Percentiles rank a stretch among this genome's conserved stretches.
Conservation (phyloP, 2,888 invertebrate species). For the Dolichomitus sp. region DNA sequence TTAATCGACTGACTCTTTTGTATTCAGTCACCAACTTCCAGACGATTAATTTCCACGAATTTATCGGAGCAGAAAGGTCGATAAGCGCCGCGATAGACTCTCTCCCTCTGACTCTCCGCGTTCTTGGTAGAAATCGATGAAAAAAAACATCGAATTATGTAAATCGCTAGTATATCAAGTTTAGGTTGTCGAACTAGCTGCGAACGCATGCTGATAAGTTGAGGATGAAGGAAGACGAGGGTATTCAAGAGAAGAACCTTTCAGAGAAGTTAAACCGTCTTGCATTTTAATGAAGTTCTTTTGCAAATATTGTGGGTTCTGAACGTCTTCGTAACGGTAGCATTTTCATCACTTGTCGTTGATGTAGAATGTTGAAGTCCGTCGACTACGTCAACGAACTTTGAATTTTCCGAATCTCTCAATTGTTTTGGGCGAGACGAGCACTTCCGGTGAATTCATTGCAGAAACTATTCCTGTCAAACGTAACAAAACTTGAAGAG, state of each 20-base stretch:
- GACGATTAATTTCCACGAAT: constrained; percentile 57
- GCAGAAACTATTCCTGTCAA: background rate
- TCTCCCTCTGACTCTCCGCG: background rate
- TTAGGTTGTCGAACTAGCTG: background rate
- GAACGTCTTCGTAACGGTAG: background rate
- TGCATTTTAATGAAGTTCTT: constrained; percentile 12
- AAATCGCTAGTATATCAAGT: constrained; percentile 11
- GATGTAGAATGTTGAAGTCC: background rate
- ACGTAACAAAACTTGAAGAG: background rate
- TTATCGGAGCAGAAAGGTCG: constrained; percentile 57
- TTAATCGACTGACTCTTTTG: constrained; percentile 47
- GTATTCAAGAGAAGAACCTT: background rate
- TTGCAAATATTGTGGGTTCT: background rate
- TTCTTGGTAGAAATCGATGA: constrained; percentile 13
- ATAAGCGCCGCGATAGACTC: constrained; percentile 47
- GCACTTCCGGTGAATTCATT: background rate
- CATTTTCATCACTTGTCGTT: background rate
- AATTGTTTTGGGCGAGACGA: background rate
- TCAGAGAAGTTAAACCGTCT: background rate
- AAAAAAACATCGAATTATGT: constrained; percentile 38
- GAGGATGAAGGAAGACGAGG: background rate
- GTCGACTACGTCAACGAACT: background rate
- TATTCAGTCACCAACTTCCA: constrained; percentile 36
- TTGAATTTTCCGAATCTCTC: background rate
- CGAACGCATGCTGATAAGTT: constrained; percentile 14